Base-by-base conservation (phyloP, 2,888 invertebrate genomes). In the Prosopocoilus inquinatus region DNA sequence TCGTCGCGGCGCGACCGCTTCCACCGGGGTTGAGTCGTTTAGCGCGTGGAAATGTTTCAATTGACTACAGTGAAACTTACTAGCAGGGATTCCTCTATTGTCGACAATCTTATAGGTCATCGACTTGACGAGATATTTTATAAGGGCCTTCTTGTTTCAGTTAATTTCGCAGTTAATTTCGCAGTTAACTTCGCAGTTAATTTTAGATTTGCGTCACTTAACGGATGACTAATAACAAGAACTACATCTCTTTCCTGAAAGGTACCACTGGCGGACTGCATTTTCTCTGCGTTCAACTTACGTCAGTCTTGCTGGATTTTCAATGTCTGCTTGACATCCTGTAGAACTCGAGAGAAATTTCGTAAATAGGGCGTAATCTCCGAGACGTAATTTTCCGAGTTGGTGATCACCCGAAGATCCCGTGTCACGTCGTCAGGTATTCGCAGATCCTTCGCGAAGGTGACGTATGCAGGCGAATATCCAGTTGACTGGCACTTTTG, bases 381-480 rank as follows among this genome's bases (percentile, higher is more conserved):
- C n/a, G n/a, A n/a, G n/a, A n/a, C n/a, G n/a, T 9, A 43, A 46
- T 47, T 41, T 43, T 59, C 49, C 32, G 48, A 39, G 15, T 47
- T 45, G n/a, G 44, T 44, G 36, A 57, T 63, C 56, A 39, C 48
- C 20, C 9, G 38, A n/a, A 32, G 7, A 32, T 55, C 55, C 11
- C 45, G 38, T 5, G 45, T 44, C 12, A 52, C 55, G 9, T 66
- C 60, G 20, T 52, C 38, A 1, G 62, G 63, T 60, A 55, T 62
- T 47, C 60, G 55, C 9, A 71, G 15, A 41, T 73, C 69, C 4
- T 67, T 52, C 1, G 61, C 71, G 41, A n/a, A n/a, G n/a, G n/a
- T n/a, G n/a, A n/a, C n/a, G n/a, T n/a, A n/a, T n/a, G n/a, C n/a
- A n/a, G n/a, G 60, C 0, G 65, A 57, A 3, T 32, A 16, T 0